These are phyloP conservation scores for Naja naja DNA, from an alignment of 2,113 vertebrate species.

Conservation along the genomic window DNA sequence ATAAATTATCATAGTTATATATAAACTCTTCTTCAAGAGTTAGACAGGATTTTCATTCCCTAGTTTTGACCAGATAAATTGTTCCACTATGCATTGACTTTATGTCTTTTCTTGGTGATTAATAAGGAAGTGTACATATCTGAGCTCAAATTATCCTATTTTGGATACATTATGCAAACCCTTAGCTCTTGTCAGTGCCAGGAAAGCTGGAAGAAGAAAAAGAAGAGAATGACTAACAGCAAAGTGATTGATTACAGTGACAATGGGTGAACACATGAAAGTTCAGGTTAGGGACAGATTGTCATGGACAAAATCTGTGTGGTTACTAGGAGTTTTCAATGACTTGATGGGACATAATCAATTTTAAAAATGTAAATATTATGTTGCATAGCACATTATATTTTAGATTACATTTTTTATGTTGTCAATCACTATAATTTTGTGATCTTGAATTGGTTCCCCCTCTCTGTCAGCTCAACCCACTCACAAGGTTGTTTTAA, in stretches of 20 bases:
- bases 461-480: not conserved
- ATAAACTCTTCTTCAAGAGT: not conserved
- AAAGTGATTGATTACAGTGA: not conserved
- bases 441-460: not conserved
- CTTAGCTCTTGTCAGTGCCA: not conserved
- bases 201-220: not conserved
- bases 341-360: not conserved
- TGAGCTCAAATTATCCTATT: not conserved
- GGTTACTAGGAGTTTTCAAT: not conserved
- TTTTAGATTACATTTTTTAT: not conserved
- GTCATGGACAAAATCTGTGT: not conserved
- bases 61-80: not conserved
- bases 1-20: not conserved
- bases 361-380: not conserved
- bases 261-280: not conserved
- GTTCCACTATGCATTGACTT: not conserved
- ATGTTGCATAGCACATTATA: not conserved
- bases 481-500: not conserved
- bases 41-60: not conserved
- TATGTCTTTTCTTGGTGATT: not conserved
- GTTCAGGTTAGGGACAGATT: not conserved
- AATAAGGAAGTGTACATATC: not conserved
- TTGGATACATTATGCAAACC: not conserved
- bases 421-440: not conserved
- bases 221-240: not conserved